Conservation (phyloP, 2,797 vertebrate genomes). For the Molothrus ater region DNA sequence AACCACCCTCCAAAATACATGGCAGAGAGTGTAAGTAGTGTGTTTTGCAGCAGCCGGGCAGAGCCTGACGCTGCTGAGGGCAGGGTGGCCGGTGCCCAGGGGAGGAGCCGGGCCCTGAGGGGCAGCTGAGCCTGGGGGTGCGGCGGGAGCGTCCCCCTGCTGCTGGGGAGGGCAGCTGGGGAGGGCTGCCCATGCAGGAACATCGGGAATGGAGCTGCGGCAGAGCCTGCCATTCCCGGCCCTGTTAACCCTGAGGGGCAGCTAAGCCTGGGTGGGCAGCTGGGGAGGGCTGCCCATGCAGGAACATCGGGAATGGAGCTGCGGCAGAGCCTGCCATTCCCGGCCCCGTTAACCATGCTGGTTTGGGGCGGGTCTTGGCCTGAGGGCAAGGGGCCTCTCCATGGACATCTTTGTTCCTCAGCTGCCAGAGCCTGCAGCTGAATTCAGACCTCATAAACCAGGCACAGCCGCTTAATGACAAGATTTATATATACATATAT, state of each 20-base stretch:
- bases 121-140: neutral
- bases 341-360: too few species aligned
- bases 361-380: rapidly evolving
- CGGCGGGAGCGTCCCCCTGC: rapidly evolving
- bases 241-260: too few species aligned
- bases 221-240: rapidly evolving
- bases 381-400: too few species aligned
- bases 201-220: neutral
- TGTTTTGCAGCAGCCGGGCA: neutral
- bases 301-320: neutral
- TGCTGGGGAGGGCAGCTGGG: neutral
- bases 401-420: neutral
- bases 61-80: rapidly evolving
- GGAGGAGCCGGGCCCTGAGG: neutral
- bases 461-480: neutral
- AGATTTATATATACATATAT: neutral
- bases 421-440: neutral
- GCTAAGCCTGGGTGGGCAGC: too few species aligned
- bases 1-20: neutral
- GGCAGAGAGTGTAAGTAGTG: neutral
- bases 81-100: rapidly evolving
- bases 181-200: rapidly evolving
- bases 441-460: neutral
- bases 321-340: neutral
- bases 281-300: rapidly evolving